Percentiles rank a stretch among this genome's conserved stretches.
Evolutionary conservation across 1,140 invertebrate genomes (phyloP).

Genomic region (Acromyrmex echinatior): DNA sequence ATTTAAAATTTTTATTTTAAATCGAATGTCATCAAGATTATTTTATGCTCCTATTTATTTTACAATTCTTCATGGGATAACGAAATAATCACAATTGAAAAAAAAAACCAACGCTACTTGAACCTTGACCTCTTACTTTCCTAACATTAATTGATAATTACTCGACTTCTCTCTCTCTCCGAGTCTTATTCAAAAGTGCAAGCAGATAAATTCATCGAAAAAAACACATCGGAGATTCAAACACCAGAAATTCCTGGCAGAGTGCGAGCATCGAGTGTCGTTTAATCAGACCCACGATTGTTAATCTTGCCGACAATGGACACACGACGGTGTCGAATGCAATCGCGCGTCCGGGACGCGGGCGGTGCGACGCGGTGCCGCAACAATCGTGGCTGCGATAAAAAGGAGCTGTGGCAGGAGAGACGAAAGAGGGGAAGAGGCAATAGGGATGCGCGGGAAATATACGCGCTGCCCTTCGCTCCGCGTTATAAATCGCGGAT

Average conservation of each 20-base stretch:
- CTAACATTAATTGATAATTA: background rate
- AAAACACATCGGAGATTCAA: constrained; percentile 40
- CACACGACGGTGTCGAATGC: constrained; percentile 51
- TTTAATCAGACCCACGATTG: constrained; percentile 57
- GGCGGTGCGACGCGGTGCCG: background rate
- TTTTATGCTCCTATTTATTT: background rate
- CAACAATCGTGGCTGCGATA: constrained; percentile 55
- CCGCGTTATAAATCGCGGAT: constrained; percentile 77
- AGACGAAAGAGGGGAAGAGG: background rate
- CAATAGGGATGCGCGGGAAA: constrained; percentile 28
- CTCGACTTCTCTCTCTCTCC: no score
- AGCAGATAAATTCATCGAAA: constrained; percentile 13
- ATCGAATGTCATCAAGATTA: background rate
- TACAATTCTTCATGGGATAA: background rate
- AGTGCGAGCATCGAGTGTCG: constrained; percentile 39
- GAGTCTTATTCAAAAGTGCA: background rate
- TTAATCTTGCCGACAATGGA: constrained; percentile 63
- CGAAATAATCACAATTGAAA: background rate
- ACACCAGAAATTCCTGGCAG: constrained; percentile 24
- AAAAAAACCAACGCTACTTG: no score
- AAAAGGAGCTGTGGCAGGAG: constrained; percentile 45
- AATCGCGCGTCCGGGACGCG: constrained; percentile 47
- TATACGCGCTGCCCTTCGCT: constrained; percentile 71
- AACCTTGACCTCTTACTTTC: no score
- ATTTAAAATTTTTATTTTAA: background rate